Percentiles rank a stretch among this genome's conserved stretches.
Evolutionary conservation across 2,888 invertebrate species (phyloP).

Genomic region (Dorcus parallelipipedus): DNA sequence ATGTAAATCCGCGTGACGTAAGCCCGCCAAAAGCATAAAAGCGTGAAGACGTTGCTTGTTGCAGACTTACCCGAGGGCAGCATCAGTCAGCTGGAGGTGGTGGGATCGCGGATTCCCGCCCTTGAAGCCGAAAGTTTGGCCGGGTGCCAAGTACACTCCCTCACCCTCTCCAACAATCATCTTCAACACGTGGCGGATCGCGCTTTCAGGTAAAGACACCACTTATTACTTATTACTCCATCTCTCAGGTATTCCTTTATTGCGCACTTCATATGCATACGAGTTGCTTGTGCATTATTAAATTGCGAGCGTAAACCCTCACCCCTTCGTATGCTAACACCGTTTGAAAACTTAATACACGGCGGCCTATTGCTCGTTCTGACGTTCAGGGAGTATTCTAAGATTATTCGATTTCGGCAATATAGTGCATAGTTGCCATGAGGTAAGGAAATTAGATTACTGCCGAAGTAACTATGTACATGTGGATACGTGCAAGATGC

Average conservation of each 20-base stretch:
- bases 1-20: too few relatives aligned
- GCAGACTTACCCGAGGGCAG: slow-evolving; percentile 77
- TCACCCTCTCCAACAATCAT: slow-evolving; percentile 80
- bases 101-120: slow-evolving; percentile 75
- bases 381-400: too few relatives aligned
- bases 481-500: too few relatives aligned
- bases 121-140: slow-evolving; percentile 78
- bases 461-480: too few relatives aligned
- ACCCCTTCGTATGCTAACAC: too few relatives aligned
- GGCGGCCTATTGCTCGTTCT: too few relatives aligned
- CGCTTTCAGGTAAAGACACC: slow-evolving; percentile 65
- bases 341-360: too few relatives aligned
- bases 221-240: background rate
- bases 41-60: slow-evolving; percentile 37
- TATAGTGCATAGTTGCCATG: too few relatives aligned
- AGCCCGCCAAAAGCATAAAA: too few relatives aligned
- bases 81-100: slow-evolving; percentile 79
- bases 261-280: background rate
- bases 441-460: too few relatives aligned
- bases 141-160: slow-evolving; percentile 71
- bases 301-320: background rate
- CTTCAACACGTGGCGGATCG: slow-evolving; percentile 75
- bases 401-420: too few relatives aligned
- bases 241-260: too few relatives aligned
- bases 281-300: background rate